Percentiles rank a stretch among this genome's conserved stretches.
Conservation (phyloP, 35 echinoderm and acorn worm species). For the Apostichopus californicus region DNA sequence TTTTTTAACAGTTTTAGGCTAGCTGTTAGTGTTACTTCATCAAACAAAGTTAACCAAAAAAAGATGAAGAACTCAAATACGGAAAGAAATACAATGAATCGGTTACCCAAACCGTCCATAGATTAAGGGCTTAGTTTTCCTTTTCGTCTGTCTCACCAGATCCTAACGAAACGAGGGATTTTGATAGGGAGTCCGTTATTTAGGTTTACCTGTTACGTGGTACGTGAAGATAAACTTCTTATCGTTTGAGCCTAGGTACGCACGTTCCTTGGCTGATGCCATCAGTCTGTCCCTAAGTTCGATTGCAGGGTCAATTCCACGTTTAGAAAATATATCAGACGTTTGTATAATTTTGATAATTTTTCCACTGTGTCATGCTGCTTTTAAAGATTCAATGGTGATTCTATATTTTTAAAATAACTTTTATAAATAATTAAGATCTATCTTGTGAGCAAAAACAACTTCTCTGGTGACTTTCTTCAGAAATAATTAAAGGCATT, state of each 20-base stretch:
- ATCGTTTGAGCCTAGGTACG: neutral
- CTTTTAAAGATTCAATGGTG: neutral
- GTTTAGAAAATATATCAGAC: neutral
- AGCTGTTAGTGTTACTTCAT: too few species aligned
- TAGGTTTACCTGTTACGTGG: too few species aligned
- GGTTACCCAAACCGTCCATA: too few species aligned
- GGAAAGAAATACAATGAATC: neutral
- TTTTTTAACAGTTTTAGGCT: too few species aligned
- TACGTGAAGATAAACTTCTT: too few species aligned
- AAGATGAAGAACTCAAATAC: slow-evolving; percentile 5
- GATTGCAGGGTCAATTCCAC: neutral
- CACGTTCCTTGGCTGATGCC: slow-evolving; percentile 15
- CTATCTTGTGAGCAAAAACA: neutral
- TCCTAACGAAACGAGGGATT: too few species aligned
- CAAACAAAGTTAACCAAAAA: neutral
- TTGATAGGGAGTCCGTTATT: too few species aligned
- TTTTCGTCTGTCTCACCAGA: too few species aligned
- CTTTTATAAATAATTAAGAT: neutral
- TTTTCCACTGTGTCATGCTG: neutral
- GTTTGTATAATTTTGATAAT: neutral
- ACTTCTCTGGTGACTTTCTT: neutral
- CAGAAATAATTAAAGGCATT: neutral
- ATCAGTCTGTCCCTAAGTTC: neutral
- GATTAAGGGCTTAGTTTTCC: too few species aligned
- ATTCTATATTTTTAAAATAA: neutral